A percentile compares a stretch with the other conserved stretches of the same genome.
phyloP scores from a whole-genome alignment of 1,140 invertebrate genomes.

The Plectrocnemia conspersa region DNA sequence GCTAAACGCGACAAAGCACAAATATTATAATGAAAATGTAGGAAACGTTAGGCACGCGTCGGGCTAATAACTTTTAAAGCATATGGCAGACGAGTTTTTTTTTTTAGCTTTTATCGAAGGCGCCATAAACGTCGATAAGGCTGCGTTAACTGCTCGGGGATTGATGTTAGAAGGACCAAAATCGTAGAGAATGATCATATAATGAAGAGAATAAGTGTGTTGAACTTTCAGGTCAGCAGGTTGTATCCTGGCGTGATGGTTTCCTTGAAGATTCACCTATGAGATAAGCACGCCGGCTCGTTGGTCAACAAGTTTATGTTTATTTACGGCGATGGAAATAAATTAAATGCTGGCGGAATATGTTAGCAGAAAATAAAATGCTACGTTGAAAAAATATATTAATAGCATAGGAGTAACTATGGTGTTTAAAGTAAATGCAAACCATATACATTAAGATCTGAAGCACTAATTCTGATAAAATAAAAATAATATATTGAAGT shows the following conservation, averaged over 20 bases:
- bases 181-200: background rate
- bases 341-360: conserved; percentile 2
- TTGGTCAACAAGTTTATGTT: conserved; percentile 14
- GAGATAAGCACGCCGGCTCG: conserved; percentile 10
- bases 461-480: no score
- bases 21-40: background rate
- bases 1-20: background rate
- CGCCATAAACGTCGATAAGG: background rate
- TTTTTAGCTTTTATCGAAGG: no score
- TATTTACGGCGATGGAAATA: conserved; percentile 7
- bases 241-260: conserved; percentile 1
- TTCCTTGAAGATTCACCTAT: conserved; percentile 6
- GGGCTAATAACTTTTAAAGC: background rate
- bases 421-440: no score
- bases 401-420: no score
- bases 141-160: background rate
- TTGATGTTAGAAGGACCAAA: conserved; percentile 1
- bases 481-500: no score
- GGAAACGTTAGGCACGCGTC: background rate
- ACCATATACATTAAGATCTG: no score
- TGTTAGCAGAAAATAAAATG: no score
- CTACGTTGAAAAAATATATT: no score
- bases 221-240: background rate
- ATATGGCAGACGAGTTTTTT: no score
- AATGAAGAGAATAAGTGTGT: conserved; percentile 3